Percentiles rank a stretch among this genome's conserved stretches.
These are phyloP conservation scores for Pecten maximus DNA, from an alignment of 2,888 invertebrate genomes.

Conservation along the genomic window DNA sequence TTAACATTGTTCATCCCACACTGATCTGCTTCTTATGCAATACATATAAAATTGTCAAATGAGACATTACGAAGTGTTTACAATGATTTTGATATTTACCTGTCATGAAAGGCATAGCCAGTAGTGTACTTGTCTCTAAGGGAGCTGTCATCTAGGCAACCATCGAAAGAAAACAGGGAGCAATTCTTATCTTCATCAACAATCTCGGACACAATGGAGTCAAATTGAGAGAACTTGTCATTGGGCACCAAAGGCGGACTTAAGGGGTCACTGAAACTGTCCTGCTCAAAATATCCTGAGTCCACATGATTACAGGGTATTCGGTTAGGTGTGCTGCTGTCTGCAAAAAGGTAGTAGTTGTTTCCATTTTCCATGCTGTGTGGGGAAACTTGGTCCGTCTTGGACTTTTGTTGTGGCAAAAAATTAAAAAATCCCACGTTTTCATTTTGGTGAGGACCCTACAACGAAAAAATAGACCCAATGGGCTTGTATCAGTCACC, in stretches of 20 bases:
- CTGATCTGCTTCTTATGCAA: too few relatives aligned
- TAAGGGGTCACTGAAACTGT: constrained; percentile 56
- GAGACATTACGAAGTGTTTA: too few relatives aligned
- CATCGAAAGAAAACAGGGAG: constrained; percentile 66
- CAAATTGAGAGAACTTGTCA: constrained; percentile 75
- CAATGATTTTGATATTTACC: constrained; percentile 52
- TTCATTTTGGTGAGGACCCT: background rate
- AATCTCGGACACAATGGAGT: constrained; percentile 79
- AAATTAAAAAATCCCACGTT: background rate
- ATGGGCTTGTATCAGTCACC: too few relatives aligned
- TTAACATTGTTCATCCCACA: too few relatives aligned
- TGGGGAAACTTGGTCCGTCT: background rate
- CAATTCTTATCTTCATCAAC: constrained; percentile 73
- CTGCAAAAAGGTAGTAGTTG: constrained; percentile 38
- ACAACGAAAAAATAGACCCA: too few relatives aligned
- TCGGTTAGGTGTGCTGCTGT: constrained; percentile 37
- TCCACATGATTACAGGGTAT: constrained; percentile 53
- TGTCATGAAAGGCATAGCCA: constrained; percentile 63
- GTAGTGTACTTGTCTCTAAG: constrained; percentile 57
- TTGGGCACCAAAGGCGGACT: constrained; percentile 66
- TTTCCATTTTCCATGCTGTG: background rate
- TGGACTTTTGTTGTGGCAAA: constrained; percentile 13
- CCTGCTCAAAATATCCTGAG: constrained; percentile 67
- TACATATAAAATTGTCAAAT: too few relatives aligned
- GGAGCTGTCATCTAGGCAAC: constrained; percentile 52